Evolutionary conservation across 2,888 invertebrate genomes (phyloP).

Genomic region (Amorpha juglandis): DNA sequence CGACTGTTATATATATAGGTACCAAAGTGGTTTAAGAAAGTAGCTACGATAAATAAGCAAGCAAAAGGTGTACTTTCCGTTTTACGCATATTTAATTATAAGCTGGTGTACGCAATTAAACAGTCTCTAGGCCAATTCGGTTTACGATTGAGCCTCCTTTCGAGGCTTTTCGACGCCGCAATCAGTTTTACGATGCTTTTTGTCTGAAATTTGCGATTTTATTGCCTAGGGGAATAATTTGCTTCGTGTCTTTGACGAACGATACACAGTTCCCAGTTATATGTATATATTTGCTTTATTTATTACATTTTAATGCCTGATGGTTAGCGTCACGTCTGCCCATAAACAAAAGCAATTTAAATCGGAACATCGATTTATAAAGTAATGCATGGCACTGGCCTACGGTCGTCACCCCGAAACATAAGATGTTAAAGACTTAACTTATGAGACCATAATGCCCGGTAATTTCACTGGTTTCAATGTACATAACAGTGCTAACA

Average conservation of each 20-base stretch:
- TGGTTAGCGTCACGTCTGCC: too few relatives aligned
- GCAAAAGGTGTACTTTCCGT: constrained; percentile 44
- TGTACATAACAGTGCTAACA: too few relatives aligned
- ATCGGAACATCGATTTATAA: too few relatives aligned
- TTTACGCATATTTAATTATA: constrained; percentile 65
- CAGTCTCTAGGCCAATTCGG: constrained; percentile 69
- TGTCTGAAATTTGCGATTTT: constrained; percentile 65
- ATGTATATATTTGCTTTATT: not conserved
- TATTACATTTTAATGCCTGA: not conserved
- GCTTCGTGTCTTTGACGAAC: constrained; percentile 33
- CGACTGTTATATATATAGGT: not conserved
- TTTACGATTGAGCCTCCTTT: constrained; percentile 69
- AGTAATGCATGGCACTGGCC: too few relatives aligned
- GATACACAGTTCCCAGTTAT: not conserved
- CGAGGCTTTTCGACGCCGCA: constrained; percentile 67
- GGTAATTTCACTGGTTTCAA: too few relatives aligned
- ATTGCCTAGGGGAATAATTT: constrained; percentile 49
- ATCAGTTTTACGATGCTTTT: constrained; percentile 72
- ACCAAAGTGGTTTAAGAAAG: constrained; percentile 28
- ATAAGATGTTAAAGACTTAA: too few relatives aligned
- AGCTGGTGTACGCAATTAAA: constrained; percentile 67
- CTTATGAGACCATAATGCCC: too few relatives aligned
- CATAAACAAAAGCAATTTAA: too few relatives aligned
- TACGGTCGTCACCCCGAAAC: too few relatives aligned
- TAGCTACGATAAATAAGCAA: constrained; percentile 41